Evolutionary conservation across 2,797 vertebrate genomes (phyloP).

Genomic region (Gymnoscopelus microlampas): DNA sequence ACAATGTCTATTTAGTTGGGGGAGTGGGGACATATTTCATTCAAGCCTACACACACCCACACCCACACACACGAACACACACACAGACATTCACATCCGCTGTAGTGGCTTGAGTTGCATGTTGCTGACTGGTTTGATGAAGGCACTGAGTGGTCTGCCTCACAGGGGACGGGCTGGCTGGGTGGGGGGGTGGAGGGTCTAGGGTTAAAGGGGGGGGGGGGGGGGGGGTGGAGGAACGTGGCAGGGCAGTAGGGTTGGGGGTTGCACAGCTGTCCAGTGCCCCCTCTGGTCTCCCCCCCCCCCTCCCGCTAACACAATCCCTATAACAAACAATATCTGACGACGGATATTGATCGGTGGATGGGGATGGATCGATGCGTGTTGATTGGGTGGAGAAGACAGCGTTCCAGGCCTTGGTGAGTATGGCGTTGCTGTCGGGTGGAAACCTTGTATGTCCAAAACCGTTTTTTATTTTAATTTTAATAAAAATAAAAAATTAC

Average conservation of each 20-base stretch:
- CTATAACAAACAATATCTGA: constrained; percentile 61
- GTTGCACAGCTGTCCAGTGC: constrained; percentile 9
- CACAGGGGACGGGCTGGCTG: too few relatives aligned
- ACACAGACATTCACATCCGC: constrained; percentile 6
- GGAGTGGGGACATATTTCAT: background rate
- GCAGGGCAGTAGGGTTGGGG: constrained; percentile 39
- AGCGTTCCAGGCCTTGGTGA: background rate
- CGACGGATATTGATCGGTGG: constrained; percentile 60
- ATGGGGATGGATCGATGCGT: constrained; percentile 56
- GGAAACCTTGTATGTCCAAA: too few relatives aligned
- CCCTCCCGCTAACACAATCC: constrained; percentile 40
- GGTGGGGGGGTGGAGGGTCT: background rate
- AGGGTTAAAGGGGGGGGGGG: background rate
- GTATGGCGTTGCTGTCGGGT: too few relatives aligned
- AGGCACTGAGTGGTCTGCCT: constrained; percentile 17
- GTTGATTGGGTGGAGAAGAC: constrained; percentile 56
- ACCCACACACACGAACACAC: background rate
- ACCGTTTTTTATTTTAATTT: too few relatives aligned
- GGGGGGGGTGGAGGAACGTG: constrained; percentile 31
- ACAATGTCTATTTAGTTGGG: too few relatives aligned
- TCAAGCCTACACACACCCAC: background rate
- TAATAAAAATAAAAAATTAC: too few relatives aligned
- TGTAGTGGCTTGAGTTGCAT: constrained; percentile 25
- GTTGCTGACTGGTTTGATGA: constrained; percentile 65
- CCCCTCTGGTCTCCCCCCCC: constrained; percentile 1